phyloP scores from a whole-genome alignment of 1,140 invertebrate genomes.

The Danaus melanippus region DNA sequence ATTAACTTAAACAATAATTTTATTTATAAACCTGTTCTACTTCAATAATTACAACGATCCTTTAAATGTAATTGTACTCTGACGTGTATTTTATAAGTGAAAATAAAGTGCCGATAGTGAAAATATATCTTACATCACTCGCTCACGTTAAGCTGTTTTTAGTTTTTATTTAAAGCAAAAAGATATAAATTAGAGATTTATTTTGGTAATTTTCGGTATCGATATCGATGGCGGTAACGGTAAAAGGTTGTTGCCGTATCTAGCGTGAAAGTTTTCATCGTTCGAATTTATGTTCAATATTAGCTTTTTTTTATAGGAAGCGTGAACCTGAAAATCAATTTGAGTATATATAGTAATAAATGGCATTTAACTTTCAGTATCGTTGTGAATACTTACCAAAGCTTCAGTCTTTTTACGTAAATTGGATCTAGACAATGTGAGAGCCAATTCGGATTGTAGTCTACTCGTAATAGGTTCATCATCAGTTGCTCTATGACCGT shows the following conservation, averaged over 20 bases:
- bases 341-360: constrained; percentile 15
- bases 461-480: constrained; percentile 74
- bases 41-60: no score
- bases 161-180: constrained; percentile 1
- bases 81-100: constrained; percentile 1
- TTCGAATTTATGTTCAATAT: constrained; percentile 32
- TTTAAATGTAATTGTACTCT: no score
- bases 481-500: constrained; percentile 41
- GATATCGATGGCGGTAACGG: constrained; percentile 66
- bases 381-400: constrained; percentile 65
- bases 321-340: constrained; percentile 43
- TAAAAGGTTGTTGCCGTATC: constrained; percentile 71
- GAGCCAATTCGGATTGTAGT: constrained; percentile 80
- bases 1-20: no score
- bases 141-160: neutral
- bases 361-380: constrained; percentile 12
- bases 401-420: constrained; percentile 79
- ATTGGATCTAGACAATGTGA: constrained; percentile 82
- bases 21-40: no score
- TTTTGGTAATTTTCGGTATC: constrained; percentile 66
- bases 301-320: constrained; percentile 36
- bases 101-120: constrained; percentile 4
- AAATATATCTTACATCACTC: constrained; percentile 7
- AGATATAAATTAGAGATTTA: constrained; percentile 33
- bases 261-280: constrained; percentile 67